Percentiles rank a stretch among this genome's conserved stretches.
phyloP scores from a whole-genome alignment of 2,888 invertebrate genomes.

The Tenthredo livida region DNA sequence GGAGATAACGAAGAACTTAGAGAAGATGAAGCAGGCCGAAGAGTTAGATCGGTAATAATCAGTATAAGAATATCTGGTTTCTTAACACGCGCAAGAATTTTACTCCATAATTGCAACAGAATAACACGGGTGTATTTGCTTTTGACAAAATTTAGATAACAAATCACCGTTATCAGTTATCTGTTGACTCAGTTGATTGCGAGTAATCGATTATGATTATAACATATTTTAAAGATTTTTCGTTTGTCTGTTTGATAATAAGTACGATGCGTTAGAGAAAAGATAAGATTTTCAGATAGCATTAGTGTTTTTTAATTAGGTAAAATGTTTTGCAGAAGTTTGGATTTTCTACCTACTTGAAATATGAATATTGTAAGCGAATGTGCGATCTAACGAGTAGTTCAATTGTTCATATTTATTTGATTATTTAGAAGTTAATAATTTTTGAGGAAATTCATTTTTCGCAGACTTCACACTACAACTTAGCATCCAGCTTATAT shows the following conservation, averaged over 20 bases:
- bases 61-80: background rate
- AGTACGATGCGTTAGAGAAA: background rate
- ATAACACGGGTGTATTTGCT: background rate
- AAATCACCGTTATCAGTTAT: constrained; percentile 4
- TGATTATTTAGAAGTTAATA: background rate
- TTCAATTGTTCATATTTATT: background rate
- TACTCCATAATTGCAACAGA: background rate
- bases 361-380: constrained; percentile 9
- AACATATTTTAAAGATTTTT: background rate
- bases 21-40: constrained; percentile 55
- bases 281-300: constrained; percentile 10
- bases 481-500: constrained; percentile 76
- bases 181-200: background rate
- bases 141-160: constrained; percentile 15
- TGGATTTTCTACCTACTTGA: background rate
- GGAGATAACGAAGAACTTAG: constrained; percentile 66
- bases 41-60: constrained; percentile 62
- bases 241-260: background rate
- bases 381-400: background rate
- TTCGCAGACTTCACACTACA: constrained; percentile 63
- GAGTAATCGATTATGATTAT: background rate
- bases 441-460: background rate
- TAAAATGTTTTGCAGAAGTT: background rate
- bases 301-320: background rate
- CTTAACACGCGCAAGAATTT: background rate